Evolutionary conservation across 2,113 vertebrate species (phyloP), one percentile per base, ranked within the genome.

Genomic region (Aptenodytes patagonicus): DNA sequence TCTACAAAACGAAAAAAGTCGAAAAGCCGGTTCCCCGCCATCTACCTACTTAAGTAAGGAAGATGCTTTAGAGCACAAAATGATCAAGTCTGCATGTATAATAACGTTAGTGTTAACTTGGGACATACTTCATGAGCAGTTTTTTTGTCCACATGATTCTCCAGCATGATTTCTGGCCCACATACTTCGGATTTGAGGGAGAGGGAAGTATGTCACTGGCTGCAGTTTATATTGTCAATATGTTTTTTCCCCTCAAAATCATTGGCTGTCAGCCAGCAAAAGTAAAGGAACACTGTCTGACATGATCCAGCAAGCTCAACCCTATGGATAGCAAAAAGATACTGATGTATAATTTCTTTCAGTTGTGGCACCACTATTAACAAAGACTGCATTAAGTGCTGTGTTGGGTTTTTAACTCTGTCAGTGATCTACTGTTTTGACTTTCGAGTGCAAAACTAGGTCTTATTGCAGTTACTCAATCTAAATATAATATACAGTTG

Each of bases 41-140:
- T 31, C 76, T 52, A 77, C 21, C 31, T 36, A 64, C 1, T 4
- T 20, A 52, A 62, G 22, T 21, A 85, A 87, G 15, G 17, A 80
- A 83, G 32, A 70, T 31, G 11, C 38, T 51, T 57, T 24, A 79
- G 9, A 68, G 25, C 32, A 83, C 22, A 76, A 60, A 90, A 77
- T 0, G 0, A 31, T 40, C 6, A 72, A 73, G 9, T 22, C 42
- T 58, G 32, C 31, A 54, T 8, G 13, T 17, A 55, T 10, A 52
- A 29, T 4, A 73, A 34, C 1, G 4, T 32, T 20, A 31, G 9
- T 2, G 3, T 34, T 64, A 84, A 49, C 32, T 2, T 36, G 25
- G 21, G 17, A 36, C 10, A 12, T 21, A 58, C 13, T 52, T 34
- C 21, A 47, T 7, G 6, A 80, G 34, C 42, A 47, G 13, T 8